Evolutionary conservation across 1,140 invertebrate species (phyloP).

Genomic region (Heliconius melpomene): DNA sequence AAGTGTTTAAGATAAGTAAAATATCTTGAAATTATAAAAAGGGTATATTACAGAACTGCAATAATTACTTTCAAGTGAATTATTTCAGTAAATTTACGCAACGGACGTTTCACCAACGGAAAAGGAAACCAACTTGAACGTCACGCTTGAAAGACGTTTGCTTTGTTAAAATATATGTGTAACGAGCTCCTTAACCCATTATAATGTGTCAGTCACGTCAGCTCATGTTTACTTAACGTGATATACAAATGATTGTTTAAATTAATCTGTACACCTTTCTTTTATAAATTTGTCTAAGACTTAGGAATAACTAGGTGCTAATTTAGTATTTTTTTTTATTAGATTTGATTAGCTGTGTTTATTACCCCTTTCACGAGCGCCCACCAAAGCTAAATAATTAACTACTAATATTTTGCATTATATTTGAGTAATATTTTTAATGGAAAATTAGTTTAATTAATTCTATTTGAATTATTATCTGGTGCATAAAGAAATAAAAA

Average conservation of each 20-base stretch:
- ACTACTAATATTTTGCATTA: background rate
- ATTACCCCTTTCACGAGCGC: too few species aligned
- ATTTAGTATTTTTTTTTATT: background rate
- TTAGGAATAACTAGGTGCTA: background rate
- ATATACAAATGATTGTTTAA: background rate
- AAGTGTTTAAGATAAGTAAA: background rate
- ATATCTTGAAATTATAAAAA: background rate
- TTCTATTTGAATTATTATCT: too few species aligned
- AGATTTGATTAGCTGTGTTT: too few species aligned
- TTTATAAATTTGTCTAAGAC: background rate
- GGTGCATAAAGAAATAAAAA: background rate
- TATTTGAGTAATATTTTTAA: too few species aligned
- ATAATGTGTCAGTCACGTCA: conserved; percentile 19
- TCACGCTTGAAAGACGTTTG: conserved; percentile 52
- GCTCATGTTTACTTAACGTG: background rate
- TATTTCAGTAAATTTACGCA: conserved; percentile 51
- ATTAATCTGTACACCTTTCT: background rate
- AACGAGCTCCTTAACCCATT: conserved; percentile 17
- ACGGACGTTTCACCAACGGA: conserved; percentile 65
- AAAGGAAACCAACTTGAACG: conserved; percentile 59
- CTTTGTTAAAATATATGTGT: conserved; percentile 28
- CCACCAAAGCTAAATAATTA: too few species aligned
- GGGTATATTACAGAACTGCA: background rate
- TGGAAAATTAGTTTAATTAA: too few species aligned
- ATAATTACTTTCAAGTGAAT: conserved; percentile 17